These are phyloP conservation scores for Zosterops pallidus DNA, from an alignment of 2,113 vertebrate genomes.

Conservation along the genomic window DNA sequence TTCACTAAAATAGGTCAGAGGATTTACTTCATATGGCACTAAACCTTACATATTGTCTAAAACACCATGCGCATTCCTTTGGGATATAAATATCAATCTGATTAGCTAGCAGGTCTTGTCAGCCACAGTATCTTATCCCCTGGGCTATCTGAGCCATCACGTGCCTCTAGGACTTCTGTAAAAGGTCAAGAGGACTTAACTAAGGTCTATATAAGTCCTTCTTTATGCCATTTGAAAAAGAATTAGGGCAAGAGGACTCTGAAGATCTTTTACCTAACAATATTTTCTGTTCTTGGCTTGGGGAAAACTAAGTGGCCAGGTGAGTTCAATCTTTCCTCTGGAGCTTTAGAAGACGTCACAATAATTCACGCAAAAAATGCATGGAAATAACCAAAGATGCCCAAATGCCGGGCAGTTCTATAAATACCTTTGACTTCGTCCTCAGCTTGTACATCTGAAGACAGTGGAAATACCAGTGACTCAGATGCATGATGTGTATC, in stretches of 20 bases:
- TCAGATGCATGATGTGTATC: neutral
- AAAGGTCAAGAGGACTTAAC: constrained; percentile 54
- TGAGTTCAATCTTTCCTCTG: neutral
- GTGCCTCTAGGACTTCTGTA: constrained; percentile 24
- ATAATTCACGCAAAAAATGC: neutral
- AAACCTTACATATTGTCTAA: constrained; percentile 40
- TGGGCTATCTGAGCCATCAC: constrained; percentile 26
- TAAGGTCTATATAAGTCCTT: constrained; percentile 40
- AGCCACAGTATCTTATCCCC: constrained; percentile 42
- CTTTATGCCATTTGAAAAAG: neutral
- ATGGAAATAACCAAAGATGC: neutral
- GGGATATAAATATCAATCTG: constrained; percentile 64
- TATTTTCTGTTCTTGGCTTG: neutral
- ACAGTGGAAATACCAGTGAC: neutral
- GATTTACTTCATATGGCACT: neutral
- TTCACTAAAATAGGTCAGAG: neutral
- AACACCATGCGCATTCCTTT: constrained; percentile 27
- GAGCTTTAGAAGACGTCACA: neutral
- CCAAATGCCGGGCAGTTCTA: neutral
- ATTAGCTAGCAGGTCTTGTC: constrained; percentile 63
- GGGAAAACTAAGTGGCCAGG: neutral
- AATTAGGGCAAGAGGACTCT: neutral
- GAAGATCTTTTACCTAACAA: neutral
- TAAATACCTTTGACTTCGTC: neutral
- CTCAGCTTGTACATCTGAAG: neutral